Evolutionary conservation across 2,888 invertebrate genomes (phyloP), one percentile per base, ranked within the genome.

Genomic region (Drosophila macrospina): DNA sequence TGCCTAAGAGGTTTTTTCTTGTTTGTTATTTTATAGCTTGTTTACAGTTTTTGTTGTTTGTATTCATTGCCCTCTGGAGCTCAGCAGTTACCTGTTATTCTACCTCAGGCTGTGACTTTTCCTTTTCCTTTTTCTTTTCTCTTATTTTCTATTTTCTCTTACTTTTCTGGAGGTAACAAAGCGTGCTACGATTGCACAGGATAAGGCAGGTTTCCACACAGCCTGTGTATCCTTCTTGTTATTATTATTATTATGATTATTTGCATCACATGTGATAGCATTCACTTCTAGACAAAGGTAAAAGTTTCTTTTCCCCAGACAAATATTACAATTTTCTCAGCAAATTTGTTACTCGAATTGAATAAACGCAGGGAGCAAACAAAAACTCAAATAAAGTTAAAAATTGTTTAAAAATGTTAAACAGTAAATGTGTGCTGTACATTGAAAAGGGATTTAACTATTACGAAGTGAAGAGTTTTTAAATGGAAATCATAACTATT

Each of bases 1-100:
- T 48, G 41, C 34, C 60, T 51, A 26, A 15, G 36, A 52, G 52
- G 37, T 45, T 51, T 34, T 15, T 51, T 42, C 16, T 24, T 37
- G 41, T 54, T 54, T 36, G 16, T 54, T 55, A 32, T 60, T 56
- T 42, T 42, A 37, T 47, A 47, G 34, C 68, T 66, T 78, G 62
- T 67, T 85, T 74, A 65, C 70, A 62, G 69, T 77, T 62, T 59
- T 67, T 75, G 66, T 86, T 75, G 69, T 86, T 85, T 87, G 74
- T 85, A 85, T 69, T 60, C 65, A 69, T 63, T 85, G 80, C 82
- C 78, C 71, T 66, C 63, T 85, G 71, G 74, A 87, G 81, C 71
- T 65, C 72, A 57, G 42, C 61, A 61, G 56, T 36, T 15, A 63
- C 62, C 55, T 62, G 61, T 26, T 50, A 36, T 51, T 36, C 36